Evolutionary conservation across 2,797 vertebrate species (phyloP), one percentile per base, ranked within the genome.

Genomic region (Lepilemur septentrionalis): DNA sequence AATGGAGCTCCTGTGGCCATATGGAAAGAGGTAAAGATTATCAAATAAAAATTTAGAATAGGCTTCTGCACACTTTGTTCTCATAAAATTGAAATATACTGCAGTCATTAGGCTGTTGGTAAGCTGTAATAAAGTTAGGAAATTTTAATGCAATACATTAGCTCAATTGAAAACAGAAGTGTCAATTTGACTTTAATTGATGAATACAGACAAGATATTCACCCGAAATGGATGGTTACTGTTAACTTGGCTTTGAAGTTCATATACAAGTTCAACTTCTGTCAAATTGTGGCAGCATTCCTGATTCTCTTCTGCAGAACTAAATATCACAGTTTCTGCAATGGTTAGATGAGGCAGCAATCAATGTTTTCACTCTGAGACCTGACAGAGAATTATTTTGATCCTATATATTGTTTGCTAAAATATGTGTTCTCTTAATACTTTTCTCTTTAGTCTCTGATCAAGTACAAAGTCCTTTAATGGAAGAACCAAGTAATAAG

Each of bases 81-180:
- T 76, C 81, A 48, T 59, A 78, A 90, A 96, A 96, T 92, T 95
- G 82, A 95, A 92, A 96, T 82, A 82, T 79, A 92, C 50, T 82
- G 38, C 41, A 69, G 28, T 65, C 79, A 93, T 93, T 90, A 96
- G 57, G 52, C 23, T 83, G 35, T 69, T 69, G 85, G 50, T 48
- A 76, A 87, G 65, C 57, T 80, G 46, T 96, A 97, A 97, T n/a
- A 35, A 83, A 3, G 17, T 97, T 97, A 89, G 93, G 63, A 96
- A 95, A 91, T 41, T 81, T 94, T 96, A 97, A 96, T 96, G 35
- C 28, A 93, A n/a, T 94, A 92, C 41, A 55, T 83, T 91, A 70
- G 63, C 63, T 89, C 87, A 86, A 79, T 32, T 89, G 86, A 92
- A 96, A 96, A 92, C 78, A 96, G 89, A 94, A 95, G 85, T 95